A percentile compares a stretch with the other conserved stretches of the same genome.
Conservation (phyloP, 2,797 vertebrate genomes). For the Apogon talboti region DNA sequence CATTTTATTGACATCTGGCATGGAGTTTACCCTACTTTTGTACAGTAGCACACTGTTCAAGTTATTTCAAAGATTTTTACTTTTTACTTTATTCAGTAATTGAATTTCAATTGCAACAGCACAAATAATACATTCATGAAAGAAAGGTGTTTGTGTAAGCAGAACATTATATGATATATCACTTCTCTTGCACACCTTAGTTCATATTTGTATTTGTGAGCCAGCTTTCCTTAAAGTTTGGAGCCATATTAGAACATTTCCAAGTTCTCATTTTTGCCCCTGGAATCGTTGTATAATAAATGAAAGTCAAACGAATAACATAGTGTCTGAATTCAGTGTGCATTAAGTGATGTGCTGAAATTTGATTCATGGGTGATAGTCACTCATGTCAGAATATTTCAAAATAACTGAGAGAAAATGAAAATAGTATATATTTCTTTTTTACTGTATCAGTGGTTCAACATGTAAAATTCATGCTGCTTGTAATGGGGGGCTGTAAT, state of each 20-base stretch:
- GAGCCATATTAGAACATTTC: neutral
- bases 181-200: neutral
- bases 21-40: slow-evolving; percentile 13
- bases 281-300: too few species aligned
- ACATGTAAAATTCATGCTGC: too few species aligned
- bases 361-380: too few species aligned
- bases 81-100: slow-evolving; percentile 35
- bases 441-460: too few species aligned
- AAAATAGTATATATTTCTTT: too few species aligned
- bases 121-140: slow-evolving; percentile 43
- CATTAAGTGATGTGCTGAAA: too few species aligned
- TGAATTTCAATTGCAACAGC: slow-evolving; percentile 33
- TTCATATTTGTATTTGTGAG: slow-evolving; percentile 9
- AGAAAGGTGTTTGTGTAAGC: slow-evolving; percentile 22
- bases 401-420: too few species aligned
- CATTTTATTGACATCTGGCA: slow-evolving; percentile 11
- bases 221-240: slow-evolving; percentile 13
- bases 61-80: slow-evolving; percentile 38
- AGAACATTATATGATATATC: slow-evolving; percentile 1
- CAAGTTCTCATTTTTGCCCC: too few species aligned
- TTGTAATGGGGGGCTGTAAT: too few species aligned
- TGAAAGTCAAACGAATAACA: too few species aligned
- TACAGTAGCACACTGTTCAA: slow-evolving; percentile 21
- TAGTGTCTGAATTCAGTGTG: too few species aligned
- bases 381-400: too few species aligned